A percentile compares a stretch with the other conserved stretches of the same genome.
phyloP scores from a whole-genome alignment of 2,888 invertebrate genomes.

The Mellilla xanthometata region DNA sequence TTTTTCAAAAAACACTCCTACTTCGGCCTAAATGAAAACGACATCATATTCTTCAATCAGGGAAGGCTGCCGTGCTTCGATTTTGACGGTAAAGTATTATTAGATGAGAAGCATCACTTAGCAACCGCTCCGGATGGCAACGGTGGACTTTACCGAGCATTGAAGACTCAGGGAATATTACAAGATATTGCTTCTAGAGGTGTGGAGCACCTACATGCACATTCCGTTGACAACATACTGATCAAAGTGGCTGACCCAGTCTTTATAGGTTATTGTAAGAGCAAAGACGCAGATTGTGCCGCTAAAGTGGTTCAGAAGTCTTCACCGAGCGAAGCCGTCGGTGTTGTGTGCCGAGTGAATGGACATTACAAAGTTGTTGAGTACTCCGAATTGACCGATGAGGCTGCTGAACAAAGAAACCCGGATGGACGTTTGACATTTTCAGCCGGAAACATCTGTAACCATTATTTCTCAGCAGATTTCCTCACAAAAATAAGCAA shows the following conservation, averaged over 20 bases:
- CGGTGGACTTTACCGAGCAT: conserved; percentile 92
- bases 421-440: conserved; percentile 92
- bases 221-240: conserved; percentile 99
- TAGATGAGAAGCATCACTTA: conserved; percentile 90
- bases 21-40: conserved; percentile 92
- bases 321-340: conserved; percentile 95
- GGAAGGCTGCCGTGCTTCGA: conserved; percentile 96
- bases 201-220: conserved; percentile 95
- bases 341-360: conserved; percentile 97
- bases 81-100: conserved; percentile 95
- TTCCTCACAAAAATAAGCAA: conserved; percentile 91
- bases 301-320: conserved; percentile 98
- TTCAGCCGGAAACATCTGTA: conserved; percentile 98
- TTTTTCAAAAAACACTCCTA: conserved; percentile 91
- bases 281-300: conserved; percentile 95
- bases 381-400: conserved; percentile 96
- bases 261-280: conserved; percentile 96
- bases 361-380: conserved; percentile 96
- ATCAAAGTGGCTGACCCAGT: conserved; percentile 98
- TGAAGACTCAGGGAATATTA: conserved; percentile 89
- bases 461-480: conserved; percentile 96
- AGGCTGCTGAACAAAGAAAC: conserved; percentile 91
- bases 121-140: conserved; percentile 96
- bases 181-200: conserved; percentile 91
- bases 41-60: conserved; percentile 95